A percentile compares a stretch with the other conserved stretches of the same genome.
phyloP scores from a whole-genome alignment of 2,113 vertebrate genomes.

The Grallaria varia region DNA sequence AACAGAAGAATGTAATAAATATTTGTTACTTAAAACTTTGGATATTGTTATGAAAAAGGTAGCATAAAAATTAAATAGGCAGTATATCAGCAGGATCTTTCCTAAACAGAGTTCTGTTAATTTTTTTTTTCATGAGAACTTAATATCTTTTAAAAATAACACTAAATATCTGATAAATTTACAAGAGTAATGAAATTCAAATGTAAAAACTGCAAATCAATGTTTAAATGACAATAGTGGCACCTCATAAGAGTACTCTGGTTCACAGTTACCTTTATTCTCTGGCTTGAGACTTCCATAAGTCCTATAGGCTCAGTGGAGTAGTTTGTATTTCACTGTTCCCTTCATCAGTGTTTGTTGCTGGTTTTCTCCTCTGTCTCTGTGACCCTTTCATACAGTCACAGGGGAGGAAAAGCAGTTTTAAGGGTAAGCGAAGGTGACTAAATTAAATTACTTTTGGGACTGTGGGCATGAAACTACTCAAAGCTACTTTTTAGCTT shows the following conservation, averaged over 20 bases:
- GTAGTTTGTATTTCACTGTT: background rate
- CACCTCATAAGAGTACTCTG: background rate
- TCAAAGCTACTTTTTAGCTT: constrained; percentile 16
- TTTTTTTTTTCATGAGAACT: background rate
- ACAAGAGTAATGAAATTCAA: constrained; percentile 23
- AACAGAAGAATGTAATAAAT: constrained; percentile 23
- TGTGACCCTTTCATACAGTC: background rate
- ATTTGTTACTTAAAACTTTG: constrained; percentile 21
- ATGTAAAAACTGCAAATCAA: background rate
- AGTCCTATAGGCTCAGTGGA: background rate
- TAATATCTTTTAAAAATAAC: background rate
- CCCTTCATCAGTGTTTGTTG: background rate
- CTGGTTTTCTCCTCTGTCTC: background rate
- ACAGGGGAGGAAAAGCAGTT: background rate
- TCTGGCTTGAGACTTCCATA: background rate
- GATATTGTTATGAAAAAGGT: constrained; percentile 25
- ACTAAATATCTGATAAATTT: background rate
- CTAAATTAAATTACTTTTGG: constrained; percentile 25
- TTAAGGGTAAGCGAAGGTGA: constrained; percentile 9
- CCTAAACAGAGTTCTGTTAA: background rate
- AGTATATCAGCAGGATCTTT: constrained; percentile 40
- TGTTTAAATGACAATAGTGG: constrained; percentile 22
- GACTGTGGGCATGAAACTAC: constrained; percentile 10
- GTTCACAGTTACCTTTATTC: background rate
- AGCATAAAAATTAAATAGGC: constrained; percentile 44